Conservation (phyloP, 2,797 vertebrate genomes). For the Alectoris magna region DNA sequence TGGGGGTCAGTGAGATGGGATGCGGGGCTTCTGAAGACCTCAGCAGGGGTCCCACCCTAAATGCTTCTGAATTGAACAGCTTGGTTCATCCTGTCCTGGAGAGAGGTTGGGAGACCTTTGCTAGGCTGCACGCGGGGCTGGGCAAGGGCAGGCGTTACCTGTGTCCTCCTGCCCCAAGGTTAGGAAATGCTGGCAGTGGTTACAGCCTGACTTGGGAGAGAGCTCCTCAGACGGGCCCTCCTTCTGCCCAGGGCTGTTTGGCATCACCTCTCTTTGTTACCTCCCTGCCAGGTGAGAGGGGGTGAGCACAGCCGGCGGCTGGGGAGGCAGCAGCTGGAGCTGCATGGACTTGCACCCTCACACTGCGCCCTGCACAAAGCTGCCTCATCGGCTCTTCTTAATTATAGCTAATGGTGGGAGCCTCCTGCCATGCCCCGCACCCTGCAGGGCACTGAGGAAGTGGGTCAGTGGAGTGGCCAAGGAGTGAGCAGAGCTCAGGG, state of each 20-base stretch:
- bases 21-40: not conserved
- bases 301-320: not conserved
- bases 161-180: not conserved
- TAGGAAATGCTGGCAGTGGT: not conserved
- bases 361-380: not conserved
- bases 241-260: not conserved
- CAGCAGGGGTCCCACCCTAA: too few relatives aligned
- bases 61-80: too few relatives aligned
- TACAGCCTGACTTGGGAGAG: not conserved
- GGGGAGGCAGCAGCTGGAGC: not conserved
- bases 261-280: not conserved
- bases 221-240: not conserved
- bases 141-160: accelerated
- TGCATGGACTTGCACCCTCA: not conserved
- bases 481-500: not conserved
- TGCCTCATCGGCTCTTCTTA: conserved; percentile 9
- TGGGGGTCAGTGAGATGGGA: not conserved
- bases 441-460: conserved; percentile 27
- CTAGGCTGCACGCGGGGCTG: accelerated
- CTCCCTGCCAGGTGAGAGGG: not conserved
- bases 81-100: not conserved
- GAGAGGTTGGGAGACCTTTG: not conserved
- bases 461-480: conserved; percentile 55
- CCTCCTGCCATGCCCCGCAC: not conserved
- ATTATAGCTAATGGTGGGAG: not conserved